A percentile compares a stretch with the other conserved stretches of the same genome.
Conservation (phyloP, 2,888 invertebrate species). For the Notocelia uddmanniana region DNA sequence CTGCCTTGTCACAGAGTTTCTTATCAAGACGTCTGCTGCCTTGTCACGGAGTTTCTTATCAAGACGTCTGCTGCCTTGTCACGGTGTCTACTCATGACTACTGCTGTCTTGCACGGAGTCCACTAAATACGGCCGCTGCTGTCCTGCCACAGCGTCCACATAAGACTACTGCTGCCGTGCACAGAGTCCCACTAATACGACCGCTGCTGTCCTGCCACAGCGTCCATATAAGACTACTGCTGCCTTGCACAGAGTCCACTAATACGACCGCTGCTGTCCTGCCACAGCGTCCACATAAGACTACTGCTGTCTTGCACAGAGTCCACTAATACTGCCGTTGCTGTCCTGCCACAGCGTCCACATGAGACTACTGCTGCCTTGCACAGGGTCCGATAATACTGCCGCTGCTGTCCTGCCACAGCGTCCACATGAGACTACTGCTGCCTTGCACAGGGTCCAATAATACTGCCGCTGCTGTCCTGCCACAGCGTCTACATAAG, state of each 20-base stretch:
- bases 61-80: conserved; percentile 27
- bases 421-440: conserved; percentile 16
- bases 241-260: not conserved
- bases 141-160: conserved; percentile 23
- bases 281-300: conserved; percentile 28
- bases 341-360: conserved; percentile 37
- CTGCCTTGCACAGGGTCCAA: not conserved
- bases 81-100: conserved; percentile 12
- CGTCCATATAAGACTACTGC: not conserved
- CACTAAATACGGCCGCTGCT: conserved; percentile 7
- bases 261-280: conserved; percentile 24
- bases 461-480: not conserved
- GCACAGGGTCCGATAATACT: conserved; percentile 1
- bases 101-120: conserved; percentile 36
- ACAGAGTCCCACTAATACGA: not conserved
- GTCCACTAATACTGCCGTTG: conserved; percentile 15
- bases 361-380: conserved; percentile 28
- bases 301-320: not conserved
- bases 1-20: conserved; percentile 44
- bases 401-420: conserved; percentile 26
- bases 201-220: conserved; percentile 15
- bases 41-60: conserved; percentile 19
- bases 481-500: not conserved
- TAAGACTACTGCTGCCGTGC: conserved; percentile 8
- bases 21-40: conserved; percentile 30